A percentile compares a stretch with the other conserved stretches of the same genome.
Evolutionary conservation across 23 tunicate genomes (phyloP).

Genomic region (Oikopleura dioica): DNA sequence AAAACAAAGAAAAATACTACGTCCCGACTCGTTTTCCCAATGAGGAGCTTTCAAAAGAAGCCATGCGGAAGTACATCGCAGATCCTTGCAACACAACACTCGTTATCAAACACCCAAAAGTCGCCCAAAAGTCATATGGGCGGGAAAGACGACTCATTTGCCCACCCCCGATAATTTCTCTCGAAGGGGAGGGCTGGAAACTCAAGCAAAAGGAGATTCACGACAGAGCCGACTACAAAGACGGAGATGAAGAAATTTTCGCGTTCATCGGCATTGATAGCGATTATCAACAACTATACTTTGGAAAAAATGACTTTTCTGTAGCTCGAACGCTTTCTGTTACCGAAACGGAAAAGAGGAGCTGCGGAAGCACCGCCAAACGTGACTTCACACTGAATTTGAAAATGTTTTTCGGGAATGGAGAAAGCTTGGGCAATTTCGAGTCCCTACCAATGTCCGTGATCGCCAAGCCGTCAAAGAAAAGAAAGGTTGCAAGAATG

Average conservation of each 20-base stretch:
- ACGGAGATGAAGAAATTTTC: slow-evolving; percentile 38
- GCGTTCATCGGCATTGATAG: slow-evolving; percentile 86
- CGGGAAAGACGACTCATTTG: slow-evolving; percentile 73
- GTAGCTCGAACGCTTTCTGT: slow-evolving; percentile 66
- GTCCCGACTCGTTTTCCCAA: no score
- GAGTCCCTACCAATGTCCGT: slow-evolving; percentile 60
- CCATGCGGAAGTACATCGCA: slow-evolving; percentile 41
- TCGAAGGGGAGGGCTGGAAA: slow-evolving; percentile 53
- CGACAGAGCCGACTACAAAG: slow-evolving; percentile 14
- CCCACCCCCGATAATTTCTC: slow-evolving; percentile 72
- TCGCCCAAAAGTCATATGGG: slow-evolving; percentile 82
- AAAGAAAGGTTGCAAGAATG: slow-evolving; percentile 22
- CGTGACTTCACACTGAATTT: slow-evolving; percentile 71
- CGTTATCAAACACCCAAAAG: slow-evolving; percentile 61
- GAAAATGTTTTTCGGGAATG: slow-evolving; percentile 69
- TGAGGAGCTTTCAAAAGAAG: slow-evolving; percentile 42
- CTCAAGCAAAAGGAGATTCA: slow-evolving; percentile 32
- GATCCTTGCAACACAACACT: slow-evolving; percentile 44
- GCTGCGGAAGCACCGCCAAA: no score
- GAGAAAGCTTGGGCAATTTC: slow-evolving; percentile 47
- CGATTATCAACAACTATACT: no score
- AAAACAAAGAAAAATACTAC: no score
- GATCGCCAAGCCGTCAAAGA: slow-evolving; percentile 80
- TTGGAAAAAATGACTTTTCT: no score
- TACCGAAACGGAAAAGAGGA: slow-evolving; percentile 72